Evolutionary conservation across 2,888 invertebrate species (phyloP), one percentile per base, ranked within the genome.

Genomic region (Coelinius sp.): DNA sequence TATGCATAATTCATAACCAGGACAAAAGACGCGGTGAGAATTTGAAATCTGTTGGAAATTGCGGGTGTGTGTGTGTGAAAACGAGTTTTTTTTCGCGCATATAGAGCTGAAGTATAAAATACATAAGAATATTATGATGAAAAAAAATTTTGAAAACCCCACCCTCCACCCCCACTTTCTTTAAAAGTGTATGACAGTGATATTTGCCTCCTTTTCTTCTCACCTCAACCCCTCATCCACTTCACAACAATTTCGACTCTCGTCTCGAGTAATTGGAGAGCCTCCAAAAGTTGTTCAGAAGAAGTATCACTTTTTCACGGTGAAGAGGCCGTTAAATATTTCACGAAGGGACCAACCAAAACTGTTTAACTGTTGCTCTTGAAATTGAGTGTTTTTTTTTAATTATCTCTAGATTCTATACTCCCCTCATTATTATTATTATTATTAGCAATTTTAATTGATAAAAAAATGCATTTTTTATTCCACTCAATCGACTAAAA

Each of bases 21-120:
- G 44, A 66, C 66, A 70, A 69, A n/a, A 70, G 73, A 76, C 77
- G 77, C 78, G 79, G 69, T 73, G 78, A 76, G 83, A 84, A 84
- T 84, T 81, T 77, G 71, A 81, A 82, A 78, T 78, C 76, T 73
- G 24, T 25, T 24, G 46, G 27, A 49, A 49, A 41, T 12, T 22
- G n/a, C n/a, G n/a, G n/a, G n/a, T 17, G 27, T 24, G 10, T 12
- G 35, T 17, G 31, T 49, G 35, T 10, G 10, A 71, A 75, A 77
- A 31, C 63, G 73, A 6, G 41, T 20, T 41, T 63, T 53, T 25
- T 20, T 24, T 24, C 22, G 46, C 17, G 46, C 46, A 49, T 49
- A 49, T 5, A 41, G n/a, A 14, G 41, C n/a, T n/a, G 41, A 46
- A 27, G 22, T 5, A 22, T 68, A 49, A 35, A 64, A 70, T 17